Conservation (phyloP, 2,113 vertebrate species). For the Tupaia tana region DNA sequence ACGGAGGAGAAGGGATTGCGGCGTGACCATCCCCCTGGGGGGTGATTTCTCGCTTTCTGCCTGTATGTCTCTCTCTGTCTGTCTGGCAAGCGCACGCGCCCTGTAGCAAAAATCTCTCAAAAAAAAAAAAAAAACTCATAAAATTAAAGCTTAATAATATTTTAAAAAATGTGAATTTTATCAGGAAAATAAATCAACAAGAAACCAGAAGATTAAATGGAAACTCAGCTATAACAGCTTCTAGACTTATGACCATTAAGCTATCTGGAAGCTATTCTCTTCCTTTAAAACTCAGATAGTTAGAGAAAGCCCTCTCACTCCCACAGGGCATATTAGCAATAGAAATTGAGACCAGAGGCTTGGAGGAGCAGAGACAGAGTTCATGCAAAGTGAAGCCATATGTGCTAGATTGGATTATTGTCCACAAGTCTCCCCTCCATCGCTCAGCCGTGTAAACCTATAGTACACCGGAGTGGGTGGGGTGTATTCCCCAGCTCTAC, state of each 20-base stretch:
- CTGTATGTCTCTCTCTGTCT: no score
- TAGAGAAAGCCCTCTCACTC: conserved; percentile 22
- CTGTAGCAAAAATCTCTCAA: no score
- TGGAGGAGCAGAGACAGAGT: not conserved
- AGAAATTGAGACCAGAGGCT: conserved; percentile 47
- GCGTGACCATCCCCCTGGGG: no score
- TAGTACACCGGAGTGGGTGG: not conserved
- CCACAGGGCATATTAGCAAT: conserved; percentile 27
- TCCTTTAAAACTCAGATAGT: conserved; percentile 52
- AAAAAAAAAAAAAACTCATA: no score
- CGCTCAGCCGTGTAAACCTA: not conserved
- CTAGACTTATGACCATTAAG: conserved; percentile 31
- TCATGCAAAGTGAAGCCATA: conserved; percentile 54
- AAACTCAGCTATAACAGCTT: conserved; percentile 42
- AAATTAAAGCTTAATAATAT: conserved; percentile 15
- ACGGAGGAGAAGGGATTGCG: no score
- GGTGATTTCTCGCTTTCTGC: no score
- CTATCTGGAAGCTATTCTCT: conserved; percentile 50
- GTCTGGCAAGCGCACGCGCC: no score
- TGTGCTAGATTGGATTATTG: conserved; percentile 1
- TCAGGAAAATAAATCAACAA: conserved; percentile 58
- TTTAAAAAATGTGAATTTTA: conserved; percentile 41
- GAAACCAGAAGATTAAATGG: conserved; percentile 48
- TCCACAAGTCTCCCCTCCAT: not conserved
- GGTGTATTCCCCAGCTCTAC: not conserved